phyloP scores from a whole-genome alignment of 2,888 invertebrate genomes.

The Trimorus sp. region DNA sequence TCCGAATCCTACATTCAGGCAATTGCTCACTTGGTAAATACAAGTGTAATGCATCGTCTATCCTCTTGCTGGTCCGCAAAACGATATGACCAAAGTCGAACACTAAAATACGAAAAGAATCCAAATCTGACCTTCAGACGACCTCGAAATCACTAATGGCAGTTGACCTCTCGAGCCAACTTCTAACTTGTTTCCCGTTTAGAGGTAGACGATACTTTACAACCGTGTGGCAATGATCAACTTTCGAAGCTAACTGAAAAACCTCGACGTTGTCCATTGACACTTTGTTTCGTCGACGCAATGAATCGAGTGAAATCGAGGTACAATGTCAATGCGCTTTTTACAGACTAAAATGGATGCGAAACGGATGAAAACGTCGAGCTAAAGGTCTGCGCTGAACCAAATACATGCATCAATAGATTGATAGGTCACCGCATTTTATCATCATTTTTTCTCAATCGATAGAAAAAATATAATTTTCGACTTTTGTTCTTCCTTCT shows the following conservation, averaged over 20 bases:
- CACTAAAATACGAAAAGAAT: too few species aligned
- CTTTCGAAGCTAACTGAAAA: conserved; percentile 49
- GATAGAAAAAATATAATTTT: conserved; percentile 81
- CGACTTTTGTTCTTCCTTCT: conserved; percentile 73
- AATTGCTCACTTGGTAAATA: conserved; percentile 77
- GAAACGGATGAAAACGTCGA: conserved; percentile 52
- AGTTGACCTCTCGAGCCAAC: too few species aligned
- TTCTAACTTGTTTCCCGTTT: neutral
- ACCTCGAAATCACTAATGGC: too few species aligned
- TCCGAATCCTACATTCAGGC: conserved; percentile 78
- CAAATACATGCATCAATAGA: conserved; percentile 71
- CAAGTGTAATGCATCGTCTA: conserved; percentile 48
- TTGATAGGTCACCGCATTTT: conserved; percentile 79
- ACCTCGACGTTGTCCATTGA: conserved; percentile 59
- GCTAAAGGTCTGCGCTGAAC: conserved; percentile 58
- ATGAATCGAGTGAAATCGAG: conserved; percentile 41
- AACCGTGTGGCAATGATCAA: conserved; percentile 39
- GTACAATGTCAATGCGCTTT: conserved; percentile 57
- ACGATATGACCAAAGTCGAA: neutral
- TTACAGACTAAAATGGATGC: conserved; percentile 38
- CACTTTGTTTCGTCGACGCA: conserved; percentile 42
- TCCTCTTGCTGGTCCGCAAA: neutral
- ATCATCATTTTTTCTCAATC: conserved; percentile 74
- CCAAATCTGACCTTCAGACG: too few species aligned
- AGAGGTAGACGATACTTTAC: conserved; percentile 44